Conservation (phyloP, 1,140 invertebrate species). For the Apolygus lucorum region DNA sequence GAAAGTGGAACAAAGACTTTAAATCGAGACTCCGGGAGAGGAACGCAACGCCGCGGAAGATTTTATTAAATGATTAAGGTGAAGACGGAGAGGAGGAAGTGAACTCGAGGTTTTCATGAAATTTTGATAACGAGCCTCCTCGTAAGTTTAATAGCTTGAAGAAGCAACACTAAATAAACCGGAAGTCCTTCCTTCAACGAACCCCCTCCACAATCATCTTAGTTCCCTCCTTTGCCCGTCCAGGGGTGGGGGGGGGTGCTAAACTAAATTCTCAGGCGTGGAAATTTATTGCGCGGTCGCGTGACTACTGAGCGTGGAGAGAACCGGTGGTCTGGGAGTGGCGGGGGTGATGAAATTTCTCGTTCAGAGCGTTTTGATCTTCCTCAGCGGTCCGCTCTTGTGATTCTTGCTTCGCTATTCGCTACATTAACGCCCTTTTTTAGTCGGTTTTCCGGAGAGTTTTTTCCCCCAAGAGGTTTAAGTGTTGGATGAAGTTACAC, state of each 20-base stretch:
- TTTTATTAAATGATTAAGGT: background rate
- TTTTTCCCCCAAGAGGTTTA: no score
- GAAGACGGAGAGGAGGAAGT: background rate
- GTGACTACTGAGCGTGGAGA: conserved; percentile 1
- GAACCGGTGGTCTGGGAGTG: background rate
- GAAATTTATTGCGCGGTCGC: conserved; percentile 13
- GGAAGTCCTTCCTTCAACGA: background rate
- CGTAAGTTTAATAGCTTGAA: background rate
- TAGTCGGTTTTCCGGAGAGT: no score
- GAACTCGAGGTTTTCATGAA: background rate
- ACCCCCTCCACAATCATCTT: background rate
- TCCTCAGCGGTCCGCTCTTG: no score
- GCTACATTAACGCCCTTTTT: no score
- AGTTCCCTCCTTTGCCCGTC: background rate
- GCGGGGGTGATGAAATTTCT: conserved; percentile 2
- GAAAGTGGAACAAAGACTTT: no score
- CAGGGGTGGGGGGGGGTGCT: no score
- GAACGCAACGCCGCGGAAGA: background rate
- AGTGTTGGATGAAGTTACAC: no score
- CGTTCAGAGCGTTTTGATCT: conserved; percentile 5
- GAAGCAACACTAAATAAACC: background rate
- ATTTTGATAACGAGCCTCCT: background rate
- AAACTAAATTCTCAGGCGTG: conserved; percentile 10
- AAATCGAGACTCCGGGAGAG: no score
- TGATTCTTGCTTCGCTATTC: no score